Evolutionary conservation across 2,888 invertebrate genomes (phyloP), one percentile per base, ranked within the genome.

Genomic region (Cheilosia soror): DNA sequence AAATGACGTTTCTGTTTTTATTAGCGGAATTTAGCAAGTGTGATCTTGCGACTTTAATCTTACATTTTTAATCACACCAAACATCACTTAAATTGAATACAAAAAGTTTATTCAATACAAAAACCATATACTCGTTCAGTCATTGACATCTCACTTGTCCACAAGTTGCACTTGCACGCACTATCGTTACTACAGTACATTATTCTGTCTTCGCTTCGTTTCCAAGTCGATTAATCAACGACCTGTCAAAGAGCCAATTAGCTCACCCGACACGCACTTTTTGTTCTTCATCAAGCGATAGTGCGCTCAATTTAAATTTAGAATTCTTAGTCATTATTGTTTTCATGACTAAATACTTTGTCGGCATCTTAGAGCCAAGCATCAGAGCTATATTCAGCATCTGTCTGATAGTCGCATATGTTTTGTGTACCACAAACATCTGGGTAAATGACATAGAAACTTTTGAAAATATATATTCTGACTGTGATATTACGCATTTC

Each of bases 321-420:
- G 65, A 77, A 71, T 77, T 40, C 63, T 82, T 69, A 65, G 71
- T 82, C 82, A 83, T 42, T 68, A 33, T 53, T 37, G 44, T 77
- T 71, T 66, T 66, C 60, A 66, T 83, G 78, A 83, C 72, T 83
- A 72, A 78, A 82, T 66, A 62, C 66, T 72, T 69, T 72, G 68
- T 62, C 82, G 77, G 82, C 78, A 49, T 71, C 60, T 58, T 37
- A 66, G n/a, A 53, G 42, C 33, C 20, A 68, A 40, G 62, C 27
- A 37, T 65, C 31, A 55, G 55, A n/a, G 40, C 15, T 47, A 62
- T 29, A 62, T 63, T 57, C 76, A 77, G 76, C 55, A 25, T 63
- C 63, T 69, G 42, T 15, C 11, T 55, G 29, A 44, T 58, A n/a
- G 51, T 77, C 29, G 20, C 20, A 3, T 6, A 2, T 20, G 29